Percentiles rank a stretch among this genome's conserved stretches.
Conservation (phyloP, 2,797 vertebrate genomes). For the Mus caroli region DNA sequence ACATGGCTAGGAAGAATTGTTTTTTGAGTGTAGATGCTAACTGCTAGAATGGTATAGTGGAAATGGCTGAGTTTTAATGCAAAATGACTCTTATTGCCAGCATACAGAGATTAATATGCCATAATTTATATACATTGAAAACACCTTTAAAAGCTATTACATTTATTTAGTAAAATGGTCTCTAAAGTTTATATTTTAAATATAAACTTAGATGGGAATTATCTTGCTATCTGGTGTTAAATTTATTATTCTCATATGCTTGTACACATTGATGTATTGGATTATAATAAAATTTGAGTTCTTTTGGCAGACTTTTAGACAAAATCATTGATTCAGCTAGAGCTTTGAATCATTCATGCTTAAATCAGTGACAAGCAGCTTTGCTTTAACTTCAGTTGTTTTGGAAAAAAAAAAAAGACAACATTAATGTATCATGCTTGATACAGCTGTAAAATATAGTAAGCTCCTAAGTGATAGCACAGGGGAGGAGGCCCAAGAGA, state of each 20-base stretch:
- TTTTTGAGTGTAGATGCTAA: not conserved
- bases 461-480: not conserved
- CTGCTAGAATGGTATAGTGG: conserved; percentile 6
- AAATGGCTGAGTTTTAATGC: conserved; percentile 6
- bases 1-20: conserved; percentile 33
- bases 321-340: not conserved
- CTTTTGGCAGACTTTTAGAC: conserved; percentile 12
- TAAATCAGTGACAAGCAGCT: not conserved
- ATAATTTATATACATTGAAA: not conserved
- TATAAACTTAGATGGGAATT: conserved; percentile 26
- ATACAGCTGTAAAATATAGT: not conserved
- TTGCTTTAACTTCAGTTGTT: conserved; percentile 25
- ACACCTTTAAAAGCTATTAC: not conserved
- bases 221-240: conserved; percentile 17
- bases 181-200: conserved; percentile 59
- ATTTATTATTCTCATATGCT: not conserved
- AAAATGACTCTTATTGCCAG: not conserved
- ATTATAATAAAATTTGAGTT: conserved; percentile 40
- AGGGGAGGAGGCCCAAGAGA: not conserved
- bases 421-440: not conserved
- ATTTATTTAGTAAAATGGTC: conserved; percentile 34
- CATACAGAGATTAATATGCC: not conserved
- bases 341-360: conserved; percentile 50
- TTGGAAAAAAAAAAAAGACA: conserved; percentile 27
- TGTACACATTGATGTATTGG: conserved; percentile 1